Evolutionary conservation across 2,888 invertebrate genomes (phyloP), one percentile per base, ranked within the genome.

Genomic region (Erpobdella octoculata): DNA sequence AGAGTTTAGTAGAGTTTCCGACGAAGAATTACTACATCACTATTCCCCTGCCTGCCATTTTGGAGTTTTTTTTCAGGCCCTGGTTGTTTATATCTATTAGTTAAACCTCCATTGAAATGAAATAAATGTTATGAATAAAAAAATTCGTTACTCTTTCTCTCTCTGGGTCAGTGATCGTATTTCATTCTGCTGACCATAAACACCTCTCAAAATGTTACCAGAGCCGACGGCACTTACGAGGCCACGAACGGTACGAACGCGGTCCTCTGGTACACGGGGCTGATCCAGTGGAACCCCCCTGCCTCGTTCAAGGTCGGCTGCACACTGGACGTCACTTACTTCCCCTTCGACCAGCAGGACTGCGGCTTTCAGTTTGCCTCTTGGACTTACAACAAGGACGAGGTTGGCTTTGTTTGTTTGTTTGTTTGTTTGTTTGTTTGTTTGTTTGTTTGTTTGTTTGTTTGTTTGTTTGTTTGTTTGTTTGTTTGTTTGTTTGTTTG

Each of bases 291-390:
- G 93, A 91, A 91, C 79, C 93, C 93, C 0, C 93, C 93, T 0
- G 93, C 93, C 0, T 92, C 83, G 38, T 83, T 84, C 78, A 84
- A 84, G 75, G 83, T 73, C 18, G 83, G 83, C 46, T 85, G 84
- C 74, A 80, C 82, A 72, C 93, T 94, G 80, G 92, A 93, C 82
- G 93, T 94, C 0, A 91, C 92, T 79, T 93, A 92, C 84, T 94
- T 94, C 82, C 93, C 93, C 0, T 93, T 93, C 80, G 93, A 93
- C 80, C 92, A 93, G 80, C 93, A 93, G 85, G 91, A 91, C 72
- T 94, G 93, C 83, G 88, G 91, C 78, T 92, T 94, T 92, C 92
- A 92, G 85, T 93, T 94, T 78, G 93, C 78, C 21, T 78, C 92
- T 25, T 93, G 93, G 93, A 83, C 83, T 21, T 84, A 82, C 77